Percentiles rank a stretch among this genome's conserved stretches.
Conservation (phyloP, 2,888 invertebrate genomes). For the Apoderus coryli region DNA sequence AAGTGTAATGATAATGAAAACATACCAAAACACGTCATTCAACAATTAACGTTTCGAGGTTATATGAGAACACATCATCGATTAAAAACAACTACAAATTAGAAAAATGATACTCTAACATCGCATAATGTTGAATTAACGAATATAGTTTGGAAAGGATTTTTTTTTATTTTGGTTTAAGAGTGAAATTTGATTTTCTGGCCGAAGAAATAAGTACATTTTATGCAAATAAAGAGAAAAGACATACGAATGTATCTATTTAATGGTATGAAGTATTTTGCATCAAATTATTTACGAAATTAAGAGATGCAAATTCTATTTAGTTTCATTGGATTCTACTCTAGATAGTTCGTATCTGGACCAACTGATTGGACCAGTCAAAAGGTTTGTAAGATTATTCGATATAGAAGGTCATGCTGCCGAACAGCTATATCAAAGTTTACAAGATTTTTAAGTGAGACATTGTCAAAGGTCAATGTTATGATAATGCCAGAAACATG, state of each 20-base stretch:
- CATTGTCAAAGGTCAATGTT: too few relatives aligned
- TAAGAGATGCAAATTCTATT: constrained; percentile 14
- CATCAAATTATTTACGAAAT: constrained; percentile 10
- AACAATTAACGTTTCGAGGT: too few relatives aligned
- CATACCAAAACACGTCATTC: background rate
- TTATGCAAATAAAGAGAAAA: constrained; percentile 9
- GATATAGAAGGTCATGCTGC: constrained; percentile 7
- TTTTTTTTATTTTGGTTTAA: too few relatives aligned
- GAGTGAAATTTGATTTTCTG: too few relatives aligned
- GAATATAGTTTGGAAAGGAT: too few relatives aligned
- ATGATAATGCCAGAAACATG: too few relatives aligned
- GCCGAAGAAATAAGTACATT: too few relatives aligned
- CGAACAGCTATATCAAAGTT: constrained; percentile 4
- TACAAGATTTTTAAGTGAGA: constrained; percentile 4
- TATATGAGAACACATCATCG: too few relatives aligned
- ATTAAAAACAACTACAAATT: too few relatives aligned
- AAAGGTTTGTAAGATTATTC: constrained; percentile 7
- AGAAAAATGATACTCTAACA: too few relatives aligned
- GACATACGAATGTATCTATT: constrained; percentile 12
- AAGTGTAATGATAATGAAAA: constrained; percentile 5
- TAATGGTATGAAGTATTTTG: constrained; percentile 9
- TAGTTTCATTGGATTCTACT: constrained; percentile 14
- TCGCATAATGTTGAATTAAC: too few relatives aligned
- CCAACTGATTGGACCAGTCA: constrained; percentile 6
- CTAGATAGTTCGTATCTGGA: constrained; percentile 15